Percentiles rank a stretch among this genome's conserved stretches.
Evolutionary conservation across 2,113 vertebrate species (phyloP).

Genomic region (Thunnus thynnus): DNA sequence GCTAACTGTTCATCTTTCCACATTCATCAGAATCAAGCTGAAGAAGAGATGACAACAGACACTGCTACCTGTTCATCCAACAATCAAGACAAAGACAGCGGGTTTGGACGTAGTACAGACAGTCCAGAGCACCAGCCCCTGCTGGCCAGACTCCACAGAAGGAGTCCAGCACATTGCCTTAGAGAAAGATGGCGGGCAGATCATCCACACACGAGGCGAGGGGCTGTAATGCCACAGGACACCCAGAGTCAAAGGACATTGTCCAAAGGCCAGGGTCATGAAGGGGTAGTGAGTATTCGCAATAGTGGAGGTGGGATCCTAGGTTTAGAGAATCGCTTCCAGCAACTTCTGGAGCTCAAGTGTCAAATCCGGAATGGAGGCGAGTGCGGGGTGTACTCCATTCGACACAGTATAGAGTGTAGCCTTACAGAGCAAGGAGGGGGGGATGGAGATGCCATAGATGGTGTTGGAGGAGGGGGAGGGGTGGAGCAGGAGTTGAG

Average conservation of each 20-base stretch:
- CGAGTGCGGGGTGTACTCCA: conserved; percentile 93
- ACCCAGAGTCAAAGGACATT: conserved; percentile 73
- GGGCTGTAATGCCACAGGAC: conserved; percentile 62
- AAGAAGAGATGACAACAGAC: conserved; percentile 92
- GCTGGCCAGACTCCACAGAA: conserved; percentile 78
- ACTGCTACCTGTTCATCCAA: conserved; percentile 94
- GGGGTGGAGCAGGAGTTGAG: conserved; percentile 93
- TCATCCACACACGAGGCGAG: conserved; percentile 73
- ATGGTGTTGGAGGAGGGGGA: conserved; percentile 43
- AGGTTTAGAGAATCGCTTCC: conserved; percentile 87
- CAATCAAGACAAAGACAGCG: conserved; percentile 93
- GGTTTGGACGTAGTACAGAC: conserved; percentile 89
- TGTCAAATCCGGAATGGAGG: conserved; percentile 93
- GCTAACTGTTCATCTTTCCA: conserved; percentile 27
- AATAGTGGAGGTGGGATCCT: conserved; percentile 65
- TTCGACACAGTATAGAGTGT: conserved; percentile 92
- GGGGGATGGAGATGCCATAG: conserved; percentile 46
- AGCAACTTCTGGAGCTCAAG: conserved; percentile 94
- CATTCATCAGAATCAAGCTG: conserved; percentile 64
- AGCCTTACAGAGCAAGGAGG: conserved; percentile 87
- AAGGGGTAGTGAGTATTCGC: conserved; percentile 59
- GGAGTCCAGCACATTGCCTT: conserved; percentile 77
- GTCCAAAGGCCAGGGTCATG: conserved; percentile 77
- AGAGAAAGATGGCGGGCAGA: conserved; percentile 79
- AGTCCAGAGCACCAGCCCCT: conserved; percentile 90